A percentile compares a stretch with the other conserved stretches of the same genome.
Conservation (phyloP, 2,797 vertebrate genomes). For the Phoebastria nigripes region DNA sequence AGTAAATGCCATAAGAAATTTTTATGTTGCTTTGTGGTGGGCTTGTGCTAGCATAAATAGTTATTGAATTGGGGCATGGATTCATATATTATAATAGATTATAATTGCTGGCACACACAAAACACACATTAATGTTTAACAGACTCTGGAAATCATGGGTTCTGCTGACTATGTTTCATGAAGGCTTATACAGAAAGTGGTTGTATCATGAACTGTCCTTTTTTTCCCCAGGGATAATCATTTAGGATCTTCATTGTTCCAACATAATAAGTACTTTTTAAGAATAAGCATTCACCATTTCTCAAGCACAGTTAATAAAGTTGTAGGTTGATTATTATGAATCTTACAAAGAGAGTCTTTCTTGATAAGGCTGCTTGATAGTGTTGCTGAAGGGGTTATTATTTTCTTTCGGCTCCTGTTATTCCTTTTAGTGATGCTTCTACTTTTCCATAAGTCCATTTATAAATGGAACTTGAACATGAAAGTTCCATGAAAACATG, state of each 20-base stretch:
- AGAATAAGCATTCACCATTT: not conserved
- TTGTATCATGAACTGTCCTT: not conserved
- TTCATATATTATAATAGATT: conserved; percentile 33
- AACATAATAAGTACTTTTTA: not conserved
- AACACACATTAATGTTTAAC: conserved; percentile 21
- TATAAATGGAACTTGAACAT: not conserved
- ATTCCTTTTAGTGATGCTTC: not conserved
- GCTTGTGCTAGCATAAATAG: conserved; percentile 36
- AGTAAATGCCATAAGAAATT: conserved; percentile 41
- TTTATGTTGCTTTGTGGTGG: conserved; percentile 43
- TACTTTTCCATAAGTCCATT: not conserved
- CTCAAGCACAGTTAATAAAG: not conserved
- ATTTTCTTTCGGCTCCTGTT: not conserved
- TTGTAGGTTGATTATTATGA: not conserved
- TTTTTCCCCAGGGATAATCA: not conserved
- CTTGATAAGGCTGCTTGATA: not conserved
- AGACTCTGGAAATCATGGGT: not conserved
- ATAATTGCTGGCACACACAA: not conserved
- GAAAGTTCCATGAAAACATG: too few species aligned
- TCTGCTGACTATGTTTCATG: not conserved
- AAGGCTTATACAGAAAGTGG: not conserved
- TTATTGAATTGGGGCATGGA: conserved; percentile 17
- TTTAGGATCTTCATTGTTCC: not conserved
- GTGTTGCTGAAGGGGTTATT: not conserved
- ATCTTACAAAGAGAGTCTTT: not conserved